Conservation (phyloP, 2,113 vertebrate genomes). For the Bubalus kerabau region DNA sequence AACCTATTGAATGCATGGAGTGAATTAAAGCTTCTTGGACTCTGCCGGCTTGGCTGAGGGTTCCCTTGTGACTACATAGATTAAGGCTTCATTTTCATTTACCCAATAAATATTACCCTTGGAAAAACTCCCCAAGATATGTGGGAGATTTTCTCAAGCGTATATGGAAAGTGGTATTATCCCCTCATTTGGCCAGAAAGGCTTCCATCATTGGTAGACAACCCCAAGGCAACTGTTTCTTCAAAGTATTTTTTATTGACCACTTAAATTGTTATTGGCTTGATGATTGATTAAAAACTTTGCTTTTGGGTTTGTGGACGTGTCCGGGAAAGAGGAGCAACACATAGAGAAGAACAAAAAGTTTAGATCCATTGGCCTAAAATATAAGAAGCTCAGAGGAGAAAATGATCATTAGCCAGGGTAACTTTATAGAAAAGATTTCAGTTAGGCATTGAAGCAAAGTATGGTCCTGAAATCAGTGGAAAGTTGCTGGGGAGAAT, state of each 20-base stretch:
- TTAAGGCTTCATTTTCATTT: slow-evolving; percentile 20
- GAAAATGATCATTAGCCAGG: background rate
- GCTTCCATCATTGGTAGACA: background rate
- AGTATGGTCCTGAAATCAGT: background rate
- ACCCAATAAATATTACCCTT: background rate
- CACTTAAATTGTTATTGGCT: background rate
- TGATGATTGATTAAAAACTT: background rate
- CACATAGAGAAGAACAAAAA: background rate
- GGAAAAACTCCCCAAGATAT: background rate
- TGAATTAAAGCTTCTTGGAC: background rate
- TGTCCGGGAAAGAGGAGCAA: background rate
- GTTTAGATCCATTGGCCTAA: background rate
- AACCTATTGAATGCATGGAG: background rate
- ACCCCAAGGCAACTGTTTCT: background rate
- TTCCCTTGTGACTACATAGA: background rate
- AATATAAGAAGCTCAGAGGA: background rate
- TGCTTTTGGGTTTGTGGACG: slow-evolving; percentile 29
- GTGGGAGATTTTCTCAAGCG: background rate
- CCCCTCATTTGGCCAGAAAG: background rate
- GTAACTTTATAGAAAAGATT: background rate
- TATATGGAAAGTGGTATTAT: background rate
- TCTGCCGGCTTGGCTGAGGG: background rate
- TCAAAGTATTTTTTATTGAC: background rate
- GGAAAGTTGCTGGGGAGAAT: background rate
- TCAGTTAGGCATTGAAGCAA: background rate